Evolutionary conservation across 1,140 invertebrate species (phyloP), one percentile per base, ranked within the genome.

Genomic region (Drusus annulatus): DNA sequence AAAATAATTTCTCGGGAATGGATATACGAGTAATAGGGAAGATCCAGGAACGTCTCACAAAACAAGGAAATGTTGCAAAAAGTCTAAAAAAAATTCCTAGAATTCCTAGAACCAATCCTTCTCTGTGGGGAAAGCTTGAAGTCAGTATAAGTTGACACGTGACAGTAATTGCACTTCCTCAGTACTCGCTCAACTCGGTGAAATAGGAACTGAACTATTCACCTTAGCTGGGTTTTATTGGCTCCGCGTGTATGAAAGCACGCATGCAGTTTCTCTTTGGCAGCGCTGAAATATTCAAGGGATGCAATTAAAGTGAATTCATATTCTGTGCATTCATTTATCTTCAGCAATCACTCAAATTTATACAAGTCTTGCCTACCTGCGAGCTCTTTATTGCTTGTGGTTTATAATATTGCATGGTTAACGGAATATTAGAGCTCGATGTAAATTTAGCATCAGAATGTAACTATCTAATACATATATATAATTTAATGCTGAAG

Each of bases 101-200:
- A 17, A 21, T 7, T 56, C 10, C 54, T 56, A 21, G 3, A 25
- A 21, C 13, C 13, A 60, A 8, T 60, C 19, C n/a, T 21, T 10
- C n/a, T 60, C 19, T 60, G 58, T 23, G 25, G 2, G 8, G 19
- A 3, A 21, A 15, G 17, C 19, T 21, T 45, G 16, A n/a, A 71
- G 1, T 17, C 15, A 1, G 50, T 15, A 60, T 16, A 23, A 31
- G 8, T 31, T 19, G 56, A 75, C 56, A 23, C 74, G 13, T 78
- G 75, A 63, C 75, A 78, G 80, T 81, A 81, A 81, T 81, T 81
- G 76, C 80, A 74, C 31, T 54, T 58, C 80, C 75, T 21, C 28
- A 19, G 36, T 36, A 36, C 31, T 25, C 3, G 31, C 23, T 28
- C 16, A 51, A 36, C 31, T 25, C 3, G 31, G 16, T 28, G 23